Conservation (phyloP, 2,113 vertebrate species). For the Anarhynchus alexandrinus region DNA sequence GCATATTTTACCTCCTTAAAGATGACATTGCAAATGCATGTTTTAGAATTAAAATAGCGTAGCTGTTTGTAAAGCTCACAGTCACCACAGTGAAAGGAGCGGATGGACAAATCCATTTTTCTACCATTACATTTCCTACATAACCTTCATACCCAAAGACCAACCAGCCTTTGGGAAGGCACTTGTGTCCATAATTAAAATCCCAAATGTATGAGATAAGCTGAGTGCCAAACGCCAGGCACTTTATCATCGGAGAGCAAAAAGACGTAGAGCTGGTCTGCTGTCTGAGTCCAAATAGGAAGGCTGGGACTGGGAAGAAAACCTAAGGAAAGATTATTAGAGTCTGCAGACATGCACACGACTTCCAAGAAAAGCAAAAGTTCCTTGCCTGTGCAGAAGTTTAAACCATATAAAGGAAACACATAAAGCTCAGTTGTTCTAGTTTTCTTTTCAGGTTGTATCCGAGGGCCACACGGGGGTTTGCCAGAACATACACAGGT, state of each 20-base stretch:
- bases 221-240: neutral
- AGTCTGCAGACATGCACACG: neutral
- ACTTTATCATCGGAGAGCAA: neutral
- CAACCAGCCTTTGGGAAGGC: neutral
- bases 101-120: neutral
- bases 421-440: neutral
- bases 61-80: neutral
- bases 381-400: neutral
- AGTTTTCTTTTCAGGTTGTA: neutral
- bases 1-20: neutral
- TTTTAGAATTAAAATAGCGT: neutral
- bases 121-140: neutral
- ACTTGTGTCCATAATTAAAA: constrained; percentile 17
- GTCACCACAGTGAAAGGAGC: neutral
- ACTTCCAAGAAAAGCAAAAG: neutral
- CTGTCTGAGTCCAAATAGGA: neutral
- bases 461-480: neutral
- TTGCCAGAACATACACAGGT: neutral
- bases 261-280: neutral
- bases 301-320: neutral
- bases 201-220: neutral
- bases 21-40: neutral
- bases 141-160: neutral
- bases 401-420: neutral
- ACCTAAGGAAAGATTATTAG: neutral